Conservation (phyloP, 2,797 vertebrate genomes). For the Galagoides demidoff region DNA sequence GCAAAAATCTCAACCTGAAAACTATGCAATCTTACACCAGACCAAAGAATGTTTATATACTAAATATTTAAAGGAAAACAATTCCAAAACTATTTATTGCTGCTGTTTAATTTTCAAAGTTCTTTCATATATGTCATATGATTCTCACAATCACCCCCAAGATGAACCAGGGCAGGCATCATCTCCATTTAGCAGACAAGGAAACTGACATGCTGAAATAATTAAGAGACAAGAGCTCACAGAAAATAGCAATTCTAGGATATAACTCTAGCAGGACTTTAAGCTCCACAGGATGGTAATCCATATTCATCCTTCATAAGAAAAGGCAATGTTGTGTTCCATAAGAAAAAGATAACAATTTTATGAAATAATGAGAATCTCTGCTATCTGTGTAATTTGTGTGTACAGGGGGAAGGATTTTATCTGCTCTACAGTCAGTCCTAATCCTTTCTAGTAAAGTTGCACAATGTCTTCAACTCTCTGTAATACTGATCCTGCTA, state of each 20-base stretch:
- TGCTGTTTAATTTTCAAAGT: conserved; percentile 13
- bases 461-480: background rate
- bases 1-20: conserved; percentile 41
- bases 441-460: background rate
- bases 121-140: background rate
- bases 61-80: conserved; percentile 36
- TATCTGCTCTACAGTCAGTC: background rate
- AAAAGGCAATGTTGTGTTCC: background rate
- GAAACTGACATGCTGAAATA: background rate
- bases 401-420: background rate
- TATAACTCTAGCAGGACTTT: background rate
- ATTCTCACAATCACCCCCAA: background rate
- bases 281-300: background rate
- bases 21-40: background rate
- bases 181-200: background rate
- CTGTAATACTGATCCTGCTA: background rate
- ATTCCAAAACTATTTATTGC: background rate
- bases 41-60: background rate
- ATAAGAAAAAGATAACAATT: background rate
- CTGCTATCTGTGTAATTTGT: background rate
- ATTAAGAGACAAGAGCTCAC: background rate
- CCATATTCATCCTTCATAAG: background rate
- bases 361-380: background rate
- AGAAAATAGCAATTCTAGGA: background rate
- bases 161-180: background rate